These are phyloP conservation scores for Danionella dracula DNA, from an alignment of 2,797 vertebrate genomes.

Conservation along the genomic window DNA sequence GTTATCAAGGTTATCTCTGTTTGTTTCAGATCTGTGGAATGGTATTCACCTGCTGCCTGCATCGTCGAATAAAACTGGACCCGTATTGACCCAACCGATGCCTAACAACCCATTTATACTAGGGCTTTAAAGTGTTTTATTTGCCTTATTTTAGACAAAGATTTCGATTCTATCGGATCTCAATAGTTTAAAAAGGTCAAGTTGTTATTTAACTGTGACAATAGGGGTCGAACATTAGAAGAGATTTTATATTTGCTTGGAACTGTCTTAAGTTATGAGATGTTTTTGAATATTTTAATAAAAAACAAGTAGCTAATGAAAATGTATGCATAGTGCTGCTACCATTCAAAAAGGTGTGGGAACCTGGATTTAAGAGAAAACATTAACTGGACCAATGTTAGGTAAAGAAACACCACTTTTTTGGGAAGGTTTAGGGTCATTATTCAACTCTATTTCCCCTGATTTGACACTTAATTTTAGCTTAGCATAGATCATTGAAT, in stretches of 20 bases:
- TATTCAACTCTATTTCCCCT: too few relatives aligned
- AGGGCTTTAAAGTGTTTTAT: slow-evolving; percentile 6
- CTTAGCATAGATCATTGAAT: too few relatives aligned
- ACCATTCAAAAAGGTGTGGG: background rate
- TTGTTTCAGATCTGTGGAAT: slow-evolving; percentile 77
- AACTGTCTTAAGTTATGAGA: background rate
- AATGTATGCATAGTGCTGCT: slow-evolving; percentile 4
- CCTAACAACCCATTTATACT: too few relatives aligned
- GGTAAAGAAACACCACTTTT: too few relatives aligned
- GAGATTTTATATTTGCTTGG: background rate
- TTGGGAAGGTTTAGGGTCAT: too few relatives aligned
- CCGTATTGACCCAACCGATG: slow-evolving; percentile 73
- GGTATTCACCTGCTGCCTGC: slow-evolving; percentile 77
- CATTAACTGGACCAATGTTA: slow-evolving; percentile 1
- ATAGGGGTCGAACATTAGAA: background rate
- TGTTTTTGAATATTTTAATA: background rate
- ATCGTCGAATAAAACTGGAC: slow-evolving; percentile 71
- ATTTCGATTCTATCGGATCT: background rate
- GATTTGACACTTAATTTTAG: too few relatives aligned
- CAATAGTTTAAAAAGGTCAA: background rate
- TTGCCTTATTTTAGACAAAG: background rate
- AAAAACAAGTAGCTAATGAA: background rate
- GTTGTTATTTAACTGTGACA: background rate
- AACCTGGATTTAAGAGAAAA: background rate
- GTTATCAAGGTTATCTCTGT: background rate